Base-by-base conservation (phyloP, 2,888 invertebrate species). In the Apamea anceps region DNA sequence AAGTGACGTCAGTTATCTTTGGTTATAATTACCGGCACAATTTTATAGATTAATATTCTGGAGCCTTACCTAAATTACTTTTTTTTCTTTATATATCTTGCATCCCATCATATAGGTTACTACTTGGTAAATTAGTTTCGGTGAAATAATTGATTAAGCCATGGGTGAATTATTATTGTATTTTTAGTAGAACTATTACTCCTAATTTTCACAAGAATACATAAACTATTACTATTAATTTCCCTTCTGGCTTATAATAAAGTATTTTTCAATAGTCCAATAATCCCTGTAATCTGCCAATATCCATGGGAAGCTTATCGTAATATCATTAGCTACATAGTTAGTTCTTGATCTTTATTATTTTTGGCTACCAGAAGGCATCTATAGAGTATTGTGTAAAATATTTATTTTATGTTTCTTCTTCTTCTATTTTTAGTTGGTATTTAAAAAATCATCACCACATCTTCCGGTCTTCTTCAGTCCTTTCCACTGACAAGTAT, bases 191-290 rank as follows among this genome's bases (percentile, higher is more conserved):
- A 54, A 57, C 37, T 7, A n/a, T 66, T 45, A 32, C n/a, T 37
- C 12, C 0, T 37, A 25, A 67, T 67, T 60, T 25, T 0, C 15
- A 37, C 2, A 42, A 60, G 0, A 68, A 51, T 62, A 25, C 18
- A 2, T 45, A 1, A 45, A n/a, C 42, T 21, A 42, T 62, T 51
- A 12, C 1, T 79, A 18, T 80, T 63, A 0, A 42, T 71, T 63
- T 51, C 7, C 7, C 1, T 21, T 79, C 4, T n/a, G 32, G 21
- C 32, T 45, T 63, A 37, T 21, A 45, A 13, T 2, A 15, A 68
- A 28, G 1, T 54, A 80, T 74, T 80, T 74, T 76, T 71, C 78
- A 67, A 79, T 60, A 48, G 48, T 62, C 54, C 78, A 67, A 79
- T 65, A 54, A 37, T 62, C 54, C 18, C 28, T 15, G 25, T 85